Base-by-base conservation (phyloP, 2,888 invertebrate species). In the Latrodectus elegans region DNA sequence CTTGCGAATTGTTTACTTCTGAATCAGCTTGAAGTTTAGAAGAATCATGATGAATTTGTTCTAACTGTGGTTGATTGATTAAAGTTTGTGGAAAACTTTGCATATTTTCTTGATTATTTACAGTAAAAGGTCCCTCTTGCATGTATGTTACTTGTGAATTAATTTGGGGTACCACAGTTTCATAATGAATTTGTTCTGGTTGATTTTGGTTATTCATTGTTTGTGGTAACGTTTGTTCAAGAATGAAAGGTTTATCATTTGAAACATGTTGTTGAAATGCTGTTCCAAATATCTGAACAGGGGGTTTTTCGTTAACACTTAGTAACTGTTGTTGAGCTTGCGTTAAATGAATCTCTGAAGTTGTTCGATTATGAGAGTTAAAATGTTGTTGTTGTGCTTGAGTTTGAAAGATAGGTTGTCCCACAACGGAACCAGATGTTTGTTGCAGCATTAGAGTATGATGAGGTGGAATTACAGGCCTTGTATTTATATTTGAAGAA, bases 31-130 rank as follows among this genome's bases (percentile, higher is more conserved):
- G 38, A 38, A 38, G 78, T 12, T 78, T 72, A 12, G 78, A 68
- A 53, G 68, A 26, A 38, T 38, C 38, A 38, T 38, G 4, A 38
- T 38, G 38, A 38, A 38, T 38, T 38, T 38, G 38, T 38, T 38
- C 38, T n/a, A 72, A 72, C 17, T 84, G 71, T 38, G 79, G 74
- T n/a, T 85, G 79, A 8, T 49, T 84, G 68, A 9, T 78, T 53
- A 8, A 38, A 68, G 22, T 26, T 65, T 11, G 22, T 65, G 11
- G 38, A 26, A 4, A 75, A 68, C 0, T 49, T 49, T 38, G 38
- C 6, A 38, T 38, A 38, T 38, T 38, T 38, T 38, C 38, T 38
- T 38, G 38, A 38, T 38, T 38, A 38, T 38, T 38, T 38, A 38
- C 38, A 38, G 6, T 38, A 38, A 38, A 38, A 38, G 38, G 38